These are phyloP conservation scores for Acipenser oxyrinchus DNA, from an alignment of 2,797 vertebrate species.

Conservation along the genomic window DNA sequence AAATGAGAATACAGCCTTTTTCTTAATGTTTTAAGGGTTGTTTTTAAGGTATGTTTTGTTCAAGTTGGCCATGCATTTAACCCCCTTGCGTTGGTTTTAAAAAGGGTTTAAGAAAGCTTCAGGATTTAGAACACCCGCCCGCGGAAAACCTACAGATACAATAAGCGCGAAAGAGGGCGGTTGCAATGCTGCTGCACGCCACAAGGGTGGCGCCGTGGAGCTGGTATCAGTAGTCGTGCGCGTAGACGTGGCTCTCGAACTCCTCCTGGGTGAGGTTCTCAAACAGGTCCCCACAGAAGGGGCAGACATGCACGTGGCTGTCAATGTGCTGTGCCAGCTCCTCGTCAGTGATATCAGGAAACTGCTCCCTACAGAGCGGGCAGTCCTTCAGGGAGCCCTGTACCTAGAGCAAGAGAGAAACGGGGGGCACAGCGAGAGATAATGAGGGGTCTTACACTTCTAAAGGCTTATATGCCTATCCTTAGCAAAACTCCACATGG, in stretches of 20 bases:
- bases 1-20: no score
- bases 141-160: no score
- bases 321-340: constrained; percentile 56
- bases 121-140: neutral
- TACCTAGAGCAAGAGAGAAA: constrained; percentile 22
- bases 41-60: no score
- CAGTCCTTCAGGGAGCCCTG: constrained; percentile 38
- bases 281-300: constrained; percentile 58
- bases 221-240: constrained; percentile 42
- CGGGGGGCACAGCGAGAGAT: neutral
- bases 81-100: constrained; percentile 2
- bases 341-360: constrained; percentile 47
- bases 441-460: no score
- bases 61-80: neutral
- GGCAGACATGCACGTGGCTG: constrained; percentile 51
- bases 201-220: neutral
- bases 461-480: no score
- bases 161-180: neutral
- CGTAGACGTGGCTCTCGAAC: constrained; percentile 65
- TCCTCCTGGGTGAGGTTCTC: constrained; percentile 50
- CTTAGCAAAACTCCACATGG: no score
- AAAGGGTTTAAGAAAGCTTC: neutral
- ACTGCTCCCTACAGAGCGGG: constrained; percentile 48
- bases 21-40: no score
- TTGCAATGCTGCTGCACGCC: neutral